These are phyloP conservation scores for Macaria liturata DNA, from an alignment of 2,888 invertebrate genomes.

Conservation along the genomic window DNA sequence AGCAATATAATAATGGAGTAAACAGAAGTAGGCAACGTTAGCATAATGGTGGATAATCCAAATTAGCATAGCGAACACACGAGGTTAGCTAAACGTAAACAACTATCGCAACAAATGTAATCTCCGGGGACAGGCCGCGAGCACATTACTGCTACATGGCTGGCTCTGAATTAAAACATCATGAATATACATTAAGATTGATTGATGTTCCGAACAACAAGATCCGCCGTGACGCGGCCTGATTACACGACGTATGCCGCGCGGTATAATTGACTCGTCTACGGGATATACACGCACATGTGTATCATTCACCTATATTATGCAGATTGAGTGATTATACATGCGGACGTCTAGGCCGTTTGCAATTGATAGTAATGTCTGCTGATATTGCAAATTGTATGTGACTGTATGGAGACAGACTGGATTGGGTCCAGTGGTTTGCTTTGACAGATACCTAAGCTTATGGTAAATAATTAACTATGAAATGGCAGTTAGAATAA, in stretches of 20 bases:
- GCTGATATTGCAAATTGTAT: no score
- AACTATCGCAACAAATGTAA: slow-evolving; percentile 36
- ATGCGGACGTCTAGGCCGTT: no score
- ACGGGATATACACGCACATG: neutral
- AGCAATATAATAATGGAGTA: slow-evolving; percentile 2
- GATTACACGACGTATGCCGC: slow-evolving; percentile 2
- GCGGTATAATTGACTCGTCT: neutral
- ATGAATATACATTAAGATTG: slow-evolving; percentile 35
- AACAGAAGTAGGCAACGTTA: slow-evolving; percentile 6
- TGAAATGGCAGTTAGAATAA: no score
- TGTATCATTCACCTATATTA: no score
- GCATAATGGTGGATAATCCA: slow-evolving; percentile 16
- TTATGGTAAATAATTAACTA: no score
- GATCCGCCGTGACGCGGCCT: slow-evolving; percentile 14
- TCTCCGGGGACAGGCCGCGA: slow-evolving; percentile 30
- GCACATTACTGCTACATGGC: slow-evolving; percentile 26
- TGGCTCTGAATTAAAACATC: slow-evolving; percentile 30
- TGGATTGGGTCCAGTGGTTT: no score
- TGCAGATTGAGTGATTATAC: no score
- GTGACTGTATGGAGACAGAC: no score
- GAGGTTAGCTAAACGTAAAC: slow-evolving; percentile 17
- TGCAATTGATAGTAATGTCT: no score
- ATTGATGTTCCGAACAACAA: slow-evolving; percentile 27
- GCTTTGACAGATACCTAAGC: no score
- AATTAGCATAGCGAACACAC: slow-evolving; percentile 16